These are phyloP conservation scores for Meteorus sp. DNA, from an alignment of 1,140 invertebrate species.

Conservation along the genomic window DNA sequence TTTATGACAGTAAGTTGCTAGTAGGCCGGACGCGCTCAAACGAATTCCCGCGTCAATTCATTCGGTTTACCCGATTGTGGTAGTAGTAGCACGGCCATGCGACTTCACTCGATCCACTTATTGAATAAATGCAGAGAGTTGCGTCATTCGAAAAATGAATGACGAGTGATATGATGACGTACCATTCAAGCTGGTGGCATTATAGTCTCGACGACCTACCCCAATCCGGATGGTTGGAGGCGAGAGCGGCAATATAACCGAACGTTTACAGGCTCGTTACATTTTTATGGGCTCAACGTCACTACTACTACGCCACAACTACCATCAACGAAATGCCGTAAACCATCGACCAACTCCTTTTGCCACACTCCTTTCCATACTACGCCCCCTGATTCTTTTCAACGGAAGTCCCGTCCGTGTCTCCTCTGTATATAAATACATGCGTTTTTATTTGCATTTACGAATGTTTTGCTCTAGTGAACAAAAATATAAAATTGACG, in stretches of 20 bases:
- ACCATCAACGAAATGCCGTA: constrained; percentile 58
- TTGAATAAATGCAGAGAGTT: no score
- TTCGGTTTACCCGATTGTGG: no score
- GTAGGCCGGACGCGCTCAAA: no score
- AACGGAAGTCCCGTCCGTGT: not conserved
- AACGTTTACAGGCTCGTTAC: constrained; percentile 62
- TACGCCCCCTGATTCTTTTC: constrained; percentile 7
- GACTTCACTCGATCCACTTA: no score
- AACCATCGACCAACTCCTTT: constrained; percentile 46
- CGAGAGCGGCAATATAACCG: constrained; percentile 58
- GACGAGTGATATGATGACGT: constrained; percentile 35
- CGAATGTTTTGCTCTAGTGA: no score
- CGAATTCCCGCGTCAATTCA: no score
- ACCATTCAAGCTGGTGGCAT: no score
- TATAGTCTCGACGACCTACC: constrained; percentile 50
- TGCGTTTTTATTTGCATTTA: constrained; percentile 27
- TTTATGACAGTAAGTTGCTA: no score
- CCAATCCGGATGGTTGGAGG: constrained; percentile 54
- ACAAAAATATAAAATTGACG: no score
- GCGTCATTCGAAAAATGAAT: constrained; percentile 15
- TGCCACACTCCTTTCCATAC: not conserved
- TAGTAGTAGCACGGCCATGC: no score
- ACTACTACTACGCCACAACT: constrained; percentile 47
- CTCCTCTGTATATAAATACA: constrained; percentile 27
- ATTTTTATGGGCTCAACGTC: constrained; percentile 60